Evolutionary conservation across 2,113 vertebrate genomes (phyloP).

Genomic region (Poicephalus meyeri): DNA sequence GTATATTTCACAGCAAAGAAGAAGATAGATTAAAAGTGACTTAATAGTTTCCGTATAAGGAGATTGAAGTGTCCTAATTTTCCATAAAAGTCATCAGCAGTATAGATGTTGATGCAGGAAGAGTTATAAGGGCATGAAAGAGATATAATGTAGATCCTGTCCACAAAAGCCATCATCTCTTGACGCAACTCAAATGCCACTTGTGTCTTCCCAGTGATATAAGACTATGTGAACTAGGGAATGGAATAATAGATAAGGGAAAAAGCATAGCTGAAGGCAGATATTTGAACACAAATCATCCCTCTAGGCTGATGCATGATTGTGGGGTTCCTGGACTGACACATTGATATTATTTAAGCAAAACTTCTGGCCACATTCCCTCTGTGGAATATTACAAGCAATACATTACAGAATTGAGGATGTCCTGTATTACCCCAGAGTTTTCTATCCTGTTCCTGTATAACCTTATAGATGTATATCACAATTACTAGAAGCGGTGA

Average conservation of each 20-base stretch:
- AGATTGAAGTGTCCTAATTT: constrained; percentile 3
- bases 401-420: neutral
- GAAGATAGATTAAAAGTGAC: neutral
- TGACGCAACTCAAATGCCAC: neutral
- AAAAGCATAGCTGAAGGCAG: constrained; percentile 23
- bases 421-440: constrained; percentile 7
- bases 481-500: neutral
- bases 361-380: constrained; percentile 48
- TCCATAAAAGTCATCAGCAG: neutral
- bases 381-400: constrained; percentile 2
- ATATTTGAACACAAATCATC: constrained; percentile 51
- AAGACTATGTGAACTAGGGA: constrained; percentile 4
- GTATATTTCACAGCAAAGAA: neutral
- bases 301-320: constrained; percentile 11
- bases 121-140: constrained; percentile 8
- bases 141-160: neutral
- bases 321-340: neutral
- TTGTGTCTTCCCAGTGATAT: constrained; percentile 38
- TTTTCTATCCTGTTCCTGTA: neutral
- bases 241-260: neutral
- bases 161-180: constrained; percentile 6
- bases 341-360: constrained; percentile 37
- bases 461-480: neutral
- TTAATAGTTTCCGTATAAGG: neutral
- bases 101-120: neutral